Conservation (phyloP, 2,113 vertebrate species). For the Chionis minor region DNA sequence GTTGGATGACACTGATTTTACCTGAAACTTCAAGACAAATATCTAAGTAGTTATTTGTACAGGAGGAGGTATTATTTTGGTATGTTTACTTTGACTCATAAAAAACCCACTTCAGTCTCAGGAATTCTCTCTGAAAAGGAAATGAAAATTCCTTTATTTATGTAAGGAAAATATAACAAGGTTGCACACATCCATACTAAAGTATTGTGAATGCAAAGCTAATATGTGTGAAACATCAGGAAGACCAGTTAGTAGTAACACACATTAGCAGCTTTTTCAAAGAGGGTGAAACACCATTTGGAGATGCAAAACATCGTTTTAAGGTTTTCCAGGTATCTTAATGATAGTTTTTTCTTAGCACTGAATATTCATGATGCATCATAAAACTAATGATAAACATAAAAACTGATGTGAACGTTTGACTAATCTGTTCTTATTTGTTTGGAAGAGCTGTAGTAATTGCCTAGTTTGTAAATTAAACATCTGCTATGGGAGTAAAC, state of each 20-base stretch:
- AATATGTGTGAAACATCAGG: neutral
- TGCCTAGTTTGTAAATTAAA: slow-evolving; percentile 85
- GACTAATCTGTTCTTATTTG: slow-evolving; percentile 85
- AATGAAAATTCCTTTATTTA: neutral
- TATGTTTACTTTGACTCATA: neutral
- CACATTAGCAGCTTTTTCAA: slow-evolving; percentile 60
- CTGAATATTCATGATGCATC: slow-evolving; percentile 83
- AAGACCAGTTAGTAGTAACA: neutral
- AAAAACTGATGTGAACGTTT: slow-evolving; percentile 83
- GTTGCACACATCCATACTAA: neutral
- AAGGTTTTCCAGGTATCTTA: slow-evolving; percentile 77
- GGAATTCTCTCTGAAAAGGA: neutral
- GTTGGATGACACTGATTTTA: neutral
- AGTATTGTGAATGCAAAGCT: neutral
- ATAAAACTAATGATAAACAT: slow-evolving; percentile 87
- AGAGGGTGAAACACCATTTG: slow-evolving; percentile 45
- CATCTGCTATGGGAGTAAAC: slow-evolving; percentile 86
- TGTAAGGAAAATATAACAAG: neutral
- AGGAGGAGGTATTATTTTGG: neutral
- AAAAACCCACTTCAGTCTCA: neutral
- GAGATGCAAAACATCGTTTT: slow-evolving; percentile 68
- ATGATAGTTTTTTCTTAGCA: slow-evolving; percentile 68
- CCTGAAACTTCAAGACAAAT: neutral
- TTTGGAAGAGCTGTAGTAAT: slow-evolving; percentile 81
- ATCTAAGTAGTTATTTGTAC: neutral